Evolutionary conservation across 2,888 invertebrate genomes (phyloP).

Genomic region (Cistogaster globosa): DNA sequence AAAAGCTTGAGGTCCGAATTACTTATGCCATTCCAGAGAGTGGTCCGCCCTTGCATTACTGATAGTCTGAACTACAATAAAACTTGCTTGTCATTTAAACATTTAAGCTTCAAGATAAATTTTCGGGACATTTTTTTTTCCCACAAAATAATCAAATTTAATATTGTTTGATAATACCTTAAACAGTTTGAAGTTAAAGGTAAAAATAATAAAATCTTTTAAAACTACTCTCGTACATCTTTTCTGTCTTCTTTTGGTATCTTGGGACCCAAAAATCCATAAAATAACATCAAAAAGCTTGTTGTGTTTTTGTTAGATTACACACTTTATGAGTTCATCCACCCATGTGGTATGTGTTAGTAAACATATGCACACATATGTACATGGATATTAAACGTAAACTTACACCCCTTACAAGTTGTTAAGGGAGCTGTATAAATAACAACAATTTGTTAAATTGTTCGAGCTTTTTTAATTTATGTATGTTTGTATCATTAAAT

Average conservation of each 20-base stretch:
- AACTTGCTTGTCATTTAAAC: too few species aligned
- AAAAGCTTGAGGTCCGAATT: too few species aligned
- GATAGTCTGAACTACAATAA: too few species aligned
- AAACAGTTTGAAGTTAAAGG: too few species aligned
- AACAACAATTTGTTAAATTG: slow-evolving; percentile 61
- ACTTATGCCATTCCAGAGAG: too few species aligned
- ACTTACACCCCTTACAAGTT: slow-evolving; percentile 43
- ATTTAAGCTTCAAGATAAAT: too few species aligned
- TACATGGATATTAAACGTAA: background rate
- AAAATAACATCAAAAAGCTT: slow-evolving; percentile 20
- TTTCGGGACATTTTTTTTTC: too few species aligned
- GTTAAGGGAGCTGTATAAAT: slow-evolving; percentile 45
- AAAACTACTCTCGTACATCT: background rate
- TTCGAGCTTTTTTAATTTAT: background rate
- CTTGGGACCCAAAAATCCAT: slow-evolving; percentile 7
- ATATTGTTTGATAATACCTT: too few species aligned
- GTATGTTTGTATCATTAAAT: too few species aligned
- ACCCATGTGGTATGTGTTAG: slow-evolving; percentile 42
- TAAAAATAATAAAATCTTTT: too few species aligned
- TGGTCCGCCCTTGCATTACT: too few species aligned
- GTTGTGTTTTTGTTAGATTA: slow-evolving; percentile 40
- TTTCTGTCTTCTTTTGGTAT: slow-evolving; percentile 3
- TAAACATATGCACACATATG: background rate
- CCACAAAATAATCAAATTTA: too few species aligned
- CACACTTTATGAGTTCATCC: slow-evolving; percentile 61